Percentiles rank a stretch among this genome's conserved stretches.
phyloP scores from a whole-genome alignment of 1,140 invertebrate genomes.

The Pachypeltis micranthus region DNA sequence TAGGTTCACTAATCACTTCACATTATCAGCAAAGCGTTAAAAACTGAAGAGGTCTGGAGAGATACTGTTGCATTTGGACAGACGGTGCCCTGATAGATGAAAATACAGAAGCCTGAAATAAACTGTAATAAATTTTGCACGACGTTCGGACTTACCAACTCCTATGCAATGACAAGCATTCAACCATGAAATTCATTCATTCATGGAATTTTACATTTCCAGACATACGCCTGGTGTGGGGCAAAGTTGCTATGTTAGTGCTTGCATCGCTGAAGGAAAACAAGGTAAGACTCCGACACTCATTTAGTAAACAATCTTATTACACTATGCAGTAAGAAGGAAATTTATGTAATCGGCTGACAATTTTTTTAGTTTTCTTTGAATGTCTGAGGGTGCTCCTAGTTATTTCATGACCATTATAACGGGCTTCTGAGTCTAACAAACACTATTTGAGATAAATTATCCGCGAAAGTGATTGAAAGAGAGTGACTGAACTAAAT shows the following conservation, averaged over 20 bases:
- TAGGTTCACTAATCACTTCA: no score
- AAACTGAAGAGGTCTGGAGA: no score
- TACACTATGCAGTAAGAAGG: background rate
- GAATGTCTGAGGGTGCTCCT: background rate
- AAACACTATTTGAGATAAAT: background rate
- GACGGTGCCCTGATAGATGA: no score
- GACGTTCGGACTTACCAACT: background rate
- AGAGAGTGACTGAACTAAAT: no score
- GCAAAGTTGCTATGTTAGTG: background rate
- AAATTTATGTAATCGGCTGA: background rate
- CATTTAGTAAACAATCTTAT: no score
- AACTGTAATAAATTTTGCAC: background rate
- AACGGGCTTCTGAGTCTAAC: background rate
- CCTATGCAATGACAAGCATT: background rate
- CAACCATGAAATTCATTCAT: no score
- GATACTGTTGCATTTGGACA: no score
- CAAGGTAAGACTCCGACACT: background rate
- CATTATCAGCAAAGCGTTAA: no score
- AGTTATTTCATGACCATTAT: background rate
- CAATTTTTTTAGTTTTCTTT: background rate
- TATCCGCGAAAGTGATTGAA: no score
- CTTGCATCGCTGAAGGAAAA: background rate
- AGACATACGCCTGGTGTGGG: background rate
- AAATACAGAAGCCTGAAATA: background rate
- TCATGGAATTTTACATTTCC: no score